Conservation (phyloP, 2,888 invertebrate species). For the Melinopterus prodromus region DNA sequence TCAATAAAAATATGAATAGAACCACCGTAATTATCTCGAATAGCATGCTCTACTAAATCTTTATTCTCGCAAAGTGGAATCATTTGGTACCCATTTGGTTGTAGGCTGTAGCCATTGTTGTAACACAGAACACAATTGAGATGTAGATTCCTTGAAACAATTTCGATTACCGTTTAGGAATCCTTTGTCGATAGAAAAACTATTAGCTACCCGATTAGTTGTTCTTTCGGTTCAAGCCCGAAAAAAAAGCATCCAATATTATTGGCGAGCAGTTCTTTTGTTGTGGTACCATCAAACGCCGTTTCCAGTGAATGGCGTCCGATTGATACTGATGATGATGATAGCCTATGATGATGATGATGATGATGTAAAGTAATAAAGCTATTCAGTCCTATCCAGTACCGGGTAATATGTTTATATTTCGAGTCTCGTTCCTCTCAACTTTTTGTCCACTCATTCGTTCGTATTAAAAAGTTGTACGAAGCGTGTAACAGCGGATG, state of each 20-base stretch:
- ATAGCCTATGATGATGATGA: background rate
- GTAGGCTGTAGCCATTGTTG: no score
- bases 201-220: background rate
- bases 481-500: background rate
- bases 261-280: background rate
- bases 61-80: no score
- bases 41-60: no score
- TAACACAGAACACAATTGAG: background rate
- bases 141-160: background rate
- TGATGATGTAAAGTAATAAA: slow-evolving; percentile 4
- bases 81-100: no score
- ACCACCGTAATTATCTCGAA: no score
- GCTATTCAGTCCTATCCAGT: background rate
- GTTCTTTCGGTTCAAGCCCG: background rate
- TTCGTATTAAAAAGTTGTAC: background rate
- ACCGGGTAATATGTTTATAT: slow-evolving; percentile 4
- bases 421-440: background rate
- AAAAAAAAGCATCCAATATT: background rate
- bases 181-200: background rate
- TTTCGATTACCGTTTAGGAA: background rate
- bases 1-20: no score
- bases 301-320: background rate
- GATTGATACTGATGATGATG: background rate
- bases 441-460: slow-evolving; percentile 4
- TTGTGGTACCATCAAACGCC: background rate